Base-by-base conservation (phyloP, 1,140 invertebrate species). In the Frieseomelitta varia region DNA sequence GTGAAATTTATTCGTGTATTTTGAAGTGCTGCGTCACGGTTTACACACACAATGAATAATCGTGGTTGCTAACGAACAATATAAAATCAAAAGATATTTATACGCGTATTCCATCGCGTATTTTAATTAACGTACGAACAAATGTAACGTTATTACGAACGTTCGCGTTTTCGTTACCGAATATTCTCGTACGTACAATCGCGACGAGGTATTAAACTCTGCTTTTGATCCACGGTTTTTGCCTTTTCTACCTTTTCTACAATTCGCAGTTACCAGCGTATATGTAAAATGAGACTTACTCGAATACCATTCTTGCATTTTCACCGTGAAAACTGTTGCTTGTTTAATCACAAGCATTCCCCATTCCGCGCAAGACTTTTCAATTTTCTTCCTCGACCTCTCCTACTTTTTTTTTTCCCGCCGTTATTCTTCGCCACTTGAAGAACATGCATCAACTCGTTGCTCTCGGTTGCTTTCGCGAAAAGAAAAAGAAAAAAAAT, bases 171-270 rank as follows among this genome's bases (percentile, higher is more conserved):
- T 55, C 53, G 51, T 72, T 11, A 51, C 56, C 53, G 56, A 63
- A 81, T 74, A 51, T 81, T 30, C 55, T n/a, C 67, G 47, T 4
- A 24, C n/a, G 61, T 47, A 21, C 53, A 71, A 27, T 81, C 53
- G 56, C 17, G 68, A 47, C 56, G 15, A 21, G 0, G 74, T 63
- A 81, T 74, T 73, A 63, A 63, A 74, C 69, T 63, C 11, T 63
- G 53, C 56, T 39, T 81, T 53, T 63, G 56, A 81, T 63, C 27
- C 79, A 53, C 63, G 58, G 10, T 58, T 80, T 80, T 51, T n/a
- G 55, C 68, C n/a, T 63, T 80, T 34, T n/a, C n/a, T n/a, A n/a
- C n/a, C 68, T 73, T 80, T 79, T 79, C 73, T 80, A 73, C 55
- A 73, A 19, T 55, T 51, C 27, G 68, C 68, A 73, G 72, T 80